A percentile compares a stretch with the other conserved stretches of the same genome.
Conservation (phyloP, 2,888 invertebrate species). For the Uropetala carovei region DNA sequence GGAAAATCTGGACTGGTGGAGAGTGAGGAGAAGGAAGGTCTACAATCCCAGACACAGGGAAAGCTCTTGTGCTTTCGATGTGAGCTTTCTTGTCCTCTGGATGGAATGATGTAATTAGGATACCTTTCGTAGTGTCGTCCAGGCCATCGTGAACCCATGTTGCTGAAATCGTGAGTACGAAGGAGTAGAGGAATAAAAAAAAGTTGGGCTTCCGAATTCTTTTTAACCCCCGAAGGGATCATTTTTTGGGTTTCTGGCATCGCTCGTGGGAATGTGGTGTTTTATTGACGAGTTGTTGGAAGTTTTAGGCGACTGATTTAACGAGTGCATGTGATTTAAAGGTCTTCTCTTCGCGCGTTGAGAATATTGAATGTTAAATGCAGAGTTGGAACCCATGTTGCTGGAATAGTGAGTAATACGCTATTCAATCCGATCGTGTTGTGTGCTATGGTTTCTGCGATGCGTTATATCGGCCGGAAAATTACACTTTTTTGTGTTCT, state of each 20-base stretch:
- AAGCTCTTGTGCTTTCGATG: conserved; percentile 37
- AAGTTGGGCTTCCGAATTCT: neutral
- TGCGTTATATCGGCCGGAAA: too few relatives aligned
- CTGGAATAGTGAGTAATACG: too few relatives aligned
- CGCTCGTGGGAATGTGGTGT: too few relatives aligned
- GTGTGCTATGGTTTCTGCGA: too few relatives aligned
- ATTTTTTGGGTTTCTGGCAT: neutral
- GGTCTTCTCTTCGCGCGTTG: too few relatives aligned
- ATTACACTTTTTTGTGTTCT: too few relatives aligned
- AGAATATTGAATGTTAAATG: too few relatives aligned
- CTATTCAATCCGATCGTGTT: too few relatives aligned
- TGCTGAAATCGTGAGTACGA: conserved; percentile 60
- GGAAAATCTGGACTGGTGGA: conserved; percentile 24
- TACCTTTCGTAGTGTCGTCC: conserved; percentile 27
- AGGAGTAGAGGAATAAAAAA: neutral
- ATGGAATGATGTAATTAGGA: conserved; percentile 48
- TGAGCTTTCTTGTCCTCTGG: neutral
- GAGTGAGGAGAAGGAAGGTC: neutral
- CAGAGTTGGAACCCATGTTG: too few relatives aligned
- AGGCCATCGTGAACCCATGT: conserved; percentile 56
- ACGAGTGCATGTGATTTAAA: too few relatives aligned
- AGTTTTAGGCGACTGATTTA: too few relatives aligned
- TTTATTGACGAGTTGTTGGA: too few relatives aligned
- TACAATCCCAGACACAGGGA: conserved; percentile 45
- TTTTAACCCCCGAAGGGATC: neutral